phyloP scores from a whole-genome alignment of 1,140 invertebrate species.

The Cherax destructor region DNA sequence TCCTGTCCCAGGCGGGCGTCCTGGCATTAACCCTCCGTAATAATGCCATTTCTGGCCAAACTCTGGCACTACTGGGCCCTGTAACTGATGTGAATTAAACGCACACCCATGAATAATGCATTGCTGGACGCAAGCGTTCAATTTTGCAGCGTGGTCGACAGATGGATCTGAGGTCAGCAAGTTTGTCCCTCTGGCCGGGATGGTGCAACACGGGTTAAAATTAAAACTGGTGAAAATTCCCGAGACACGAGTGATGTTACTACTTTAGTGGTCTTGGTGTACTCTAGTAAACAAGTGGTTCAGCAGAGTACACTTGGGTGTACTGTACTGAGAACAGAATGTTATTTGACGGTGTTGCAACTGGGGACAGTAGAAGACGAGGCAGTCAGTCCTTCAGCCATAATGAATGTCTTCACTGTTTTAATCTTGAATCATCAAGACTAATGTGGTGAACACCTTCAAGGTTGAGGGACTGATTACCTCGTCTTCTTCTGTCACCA shows the following conservation, averaged over 20 bases:
- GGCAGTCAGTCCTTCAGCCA: too few relatives aligned
- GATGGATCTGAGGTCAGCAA: conserved; percentile 29
- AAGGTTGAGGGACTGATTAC: too few relatives aligned
- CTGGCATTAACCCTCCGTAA: not conserved
- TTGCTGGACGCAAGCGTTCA: not conserved
- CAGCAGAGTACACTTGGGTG: too few relatives aligned
- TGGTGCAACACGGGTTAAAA: not conserved
- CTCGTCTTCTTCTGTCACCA: not conserved
- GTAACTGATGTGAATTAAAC: conserved; percentile 16
- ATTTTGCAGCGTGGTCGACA: conserved; percentile 20
- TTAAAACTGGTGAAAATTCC: conserved; percentile 8
- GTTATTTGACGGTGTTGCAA: too few relatives aligned
- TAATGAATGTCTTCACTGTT: too few relatives aligned
- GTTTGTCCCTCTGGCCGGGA: not conserved
- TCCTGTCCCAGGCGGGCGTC: not conserved
- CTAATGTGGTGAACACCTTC: too few relatives aligned
- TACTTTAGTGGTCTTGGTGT: too few relatives aligned
- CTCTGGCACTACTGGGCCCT: not conserved
- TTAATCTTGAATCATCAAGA: too few relatives aligned
- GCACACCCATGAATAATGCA: not conserved
- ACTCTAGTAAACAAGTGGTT: too few relatives aligned
- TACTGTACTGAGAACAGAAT: too few relatives aligned
- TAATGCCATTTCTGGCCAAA: not conserved
- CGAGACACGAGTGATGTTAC: not conserved
- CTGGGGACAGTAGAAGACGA: too few relatives aligned